These are phyloP conservation scores for Tuta absoluta DNA, from an alignment of 2,888 invertebrate genomes.

Conservation along the genomic window DNA sequence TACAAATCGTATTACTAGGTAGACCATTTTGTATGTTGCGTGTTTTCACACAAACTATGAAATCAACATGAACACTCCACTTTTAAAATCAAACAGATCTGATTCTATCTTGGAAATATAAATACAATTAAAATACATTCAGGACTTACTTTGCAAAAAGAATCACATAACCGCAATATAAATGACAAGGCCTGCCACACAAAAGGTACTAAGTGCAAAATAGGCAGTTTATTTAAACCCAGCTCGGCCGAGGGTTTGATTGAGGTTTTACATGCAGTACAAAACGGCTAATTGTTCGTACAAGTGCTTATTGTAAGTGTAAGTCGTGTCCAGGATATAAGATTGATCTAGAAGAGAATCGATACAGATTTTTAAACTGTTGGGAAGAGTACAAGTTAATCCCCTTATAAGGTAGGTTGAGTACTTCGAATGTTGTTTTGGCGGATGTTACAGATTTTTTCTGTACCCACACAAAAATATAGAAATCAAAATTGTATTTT, in stretches of 20 bases:
- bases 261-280: conserved; percentile 72
- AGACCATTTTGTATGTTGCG: too few species aligned
- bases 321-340: conserved; percentile 41
- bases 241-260: conserved; percentile 67
- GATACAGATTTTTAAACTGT: too few species aligned
- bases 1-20: too few species aligned
- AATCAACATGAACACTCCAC: too few species aligned
- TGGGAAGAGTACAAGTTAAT: too few species aligned
- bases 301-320: conserved; percentile 68
- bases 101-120: not conserved
- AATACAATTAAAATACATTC: not conserved
- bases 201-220: conserved; percentile 42
- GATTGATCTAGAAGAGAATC: conserved; percentile 12
- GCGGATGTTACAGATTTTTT: too few species aligned
- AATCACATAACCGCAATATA: conserved; percentile 44
- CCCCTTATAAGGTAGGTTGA: too few species aligned
- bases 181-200: conserved; percentile 44
- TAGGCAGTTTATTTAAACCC: conserved; percentile 58
- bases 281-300: conserved; percentile 76
- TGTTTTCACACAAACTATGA: too few species aligned
- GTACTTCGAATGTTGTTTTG: too few species aligned
- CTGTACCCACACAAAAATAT: too few species aligned
- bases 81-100: too few species aligned
- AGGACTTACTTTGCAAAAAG: conserved; percentile 21
- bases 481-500: too few species aligned